These are phyloP conservation scores for Brachionus angularis DNA, from an alignment of 1,140 invertebrate genomes.

Conservation along the genomic window DNA sequence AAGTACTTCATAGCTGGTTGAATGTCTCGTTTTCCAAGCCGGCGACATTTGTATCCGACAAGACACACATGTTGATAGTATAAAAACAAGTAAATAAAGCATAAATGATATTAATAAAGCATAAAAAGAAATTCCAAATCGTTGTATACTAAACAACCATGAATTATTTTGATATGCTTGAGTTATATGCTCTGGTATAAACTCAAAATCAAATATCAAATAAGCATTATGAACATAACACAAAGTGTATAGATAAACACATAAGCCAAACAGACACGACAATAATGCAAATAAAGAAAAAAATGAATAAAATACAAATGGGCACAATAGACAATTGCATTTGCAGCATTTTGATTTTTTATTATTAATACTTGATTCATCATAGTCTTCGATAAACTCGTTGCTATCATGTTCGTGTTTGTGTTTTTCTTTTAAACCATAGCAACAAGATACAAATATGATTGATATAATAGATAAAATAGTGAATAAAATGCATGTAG, in stretches of 20 bases:
- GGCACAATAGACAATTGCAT: constrained; percentile 41
- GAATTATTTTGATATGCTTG: constrained; percentile 35
- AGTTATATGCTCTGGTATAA: constrained; percentile 40
- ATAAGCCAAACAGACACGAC: neutral
- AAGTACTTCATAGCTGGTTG: constrained; percentile 29
- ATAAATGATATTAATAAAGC: constrained; percentile 8
- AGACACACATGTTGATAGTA: constrained; percentile 2
- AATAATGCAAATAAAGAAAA: constrained; percentile 27
- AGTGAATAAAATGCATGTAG: constrained; percentile 6
- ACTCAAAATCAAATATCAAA: constrained; percentile 25
- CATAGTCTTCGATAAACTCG: constrained; percentile 20
- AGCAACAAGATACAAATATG: constrained; percentile 27
- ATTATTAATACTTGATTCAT: neutral
- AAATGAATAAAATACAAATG: constrained; percentile 40
- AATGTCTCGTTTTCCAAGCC: constrained; percentile 20
- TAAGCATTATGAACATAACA: constrained; percentile 7
- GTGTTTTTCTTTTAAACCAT: neutral
- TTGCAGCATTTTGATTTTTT: neutral
- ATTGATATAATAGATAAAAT: constrained; percentile 13
- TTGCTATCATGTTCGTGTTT: neutral
- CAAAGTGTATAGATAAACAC: constrained; percentile 10
- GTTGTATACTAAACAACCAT: constrained; percentile 36
- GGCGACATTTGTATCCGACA: constrained; percentile 30
- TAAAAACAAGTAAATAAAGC: constrained; percentile 26
- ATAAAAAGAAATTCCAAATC: constrained; percentile 25